Evolutionary conservation across 2,888 invertebrate genomes (phyloP).

Genomic region (Cephus rjabovi): DNA sequence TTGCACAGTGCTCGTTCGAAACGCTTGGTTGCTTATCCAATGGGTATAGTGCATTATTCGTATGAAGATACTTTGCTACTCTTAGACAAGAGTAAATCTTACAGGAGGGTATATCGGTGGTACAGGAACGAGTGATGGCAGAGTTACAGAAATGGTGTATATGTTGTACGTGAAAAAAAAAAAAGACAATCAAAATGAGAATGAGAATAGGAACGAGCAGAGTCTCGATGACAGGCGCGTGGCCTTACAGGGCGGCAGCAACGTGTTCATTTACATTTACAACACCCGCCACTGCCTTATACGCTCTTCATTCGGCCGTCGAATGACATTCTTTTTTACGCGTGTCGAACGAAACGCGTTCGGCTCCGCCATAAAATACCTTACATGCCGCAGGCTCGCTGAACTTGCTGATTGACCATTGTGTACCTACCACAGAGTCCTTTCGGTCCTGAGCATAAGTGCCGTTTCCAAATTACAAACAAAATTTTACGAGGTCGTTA

Average conservation of each 20-base stretch:
- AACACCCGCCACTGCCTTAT: slow-evolving; percentile 50
- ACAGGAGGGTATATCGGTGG: not conserved
- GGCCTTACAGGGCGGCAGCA: slow-evolving; percentile 51
- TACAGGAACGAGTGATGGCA: not conserved
- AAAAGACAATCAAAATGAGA: not conserved
- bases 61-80: too few species aligned
- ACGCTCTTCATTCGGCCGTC: slow-evolving; percentile 44
- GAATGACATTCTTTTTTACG: slow-evolving; percentile 48
- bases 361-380: slow-evolving; percentile 29
- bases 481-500: not conserved
- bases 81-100: too few species aligned
- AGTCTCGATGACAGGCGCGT: slow-evolving; percentile 51
- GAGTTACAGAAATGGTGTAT: not conserved
- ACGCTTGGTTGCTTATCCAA: too few species aligned
- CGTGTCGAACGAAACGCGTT: slow-evolving; percentile 33
- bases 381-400: slow-evolving; percentile 32
- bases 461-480: not conserved
- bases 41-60: too few species aligned
- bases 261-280: slow-evolving; percentile 54
- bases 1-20: too few species aligned
- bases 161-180: not conserved
- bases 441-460: not conserved
- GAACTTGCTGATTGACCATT: slow-evolving; percentile 30
- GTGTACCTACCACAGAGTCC: slow-evolving; percentile 11
- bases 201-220: slow-evolving; percentile 3